Evolutionary conservation across 2,797 vertebrate genomes (phyloP).

Genomic region (Etheostoma nigrum): DNA sequence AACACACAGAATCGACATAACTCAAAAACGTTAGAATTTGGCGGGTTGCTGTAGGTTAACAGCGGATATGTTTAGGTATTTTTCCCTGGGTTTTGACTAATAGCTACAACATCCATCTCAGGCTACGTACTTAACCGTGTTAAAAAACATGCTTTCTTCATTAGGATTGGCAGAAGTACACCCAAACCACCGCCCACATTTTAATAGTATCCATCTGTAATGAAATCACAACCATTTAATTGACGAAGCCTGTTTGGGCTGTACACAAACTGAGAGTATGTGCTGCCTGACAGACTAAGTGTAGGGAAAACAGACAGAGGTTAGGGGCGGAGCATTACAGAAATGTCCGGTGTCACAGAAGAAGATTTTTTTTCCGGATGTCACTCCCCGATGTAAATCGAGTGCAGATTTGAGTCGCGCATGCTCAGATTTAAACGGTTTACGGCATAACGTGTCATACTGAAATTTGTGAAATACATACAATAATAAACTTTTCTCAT

Average conservation of each 20-base stretch:
- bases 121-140: no score
- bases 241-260: fast-evolving
- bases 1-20: background rate
- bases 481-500: no score
- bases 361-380: no score
- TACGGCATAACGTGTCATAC: no score
- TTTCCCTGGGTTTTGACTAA: slow-evolving; percentile 37
- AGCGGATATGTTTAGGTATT: no score
- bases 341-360: no score
- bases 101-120: background rate
- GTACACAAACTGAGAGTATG: fast-evolving
- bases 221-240: background rate
- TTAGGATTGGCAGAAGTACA: background rate
- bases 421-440: no score
- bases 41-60: slow-evolving; percentile 52
- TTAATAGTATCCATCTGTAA: fast-evolving
- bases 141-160: fast-evolving
- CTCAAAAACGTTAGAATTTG: slow-evolving; percentile 66
- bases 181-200: fast-evolving
- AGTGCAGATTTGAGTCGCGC: no score
- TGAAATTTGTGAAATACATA: no score
- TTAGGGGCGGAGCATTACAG: slow-evolving; percentile 1
- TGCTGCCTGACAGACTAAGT: background rate
- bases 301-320: fast-evolving
- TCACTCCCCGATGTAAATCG: no score